These are phyloP conservation scores for Eunapius fragilis DNA, from an alignment of 37 sponge, comb jelly and placozoan species.

Conservation along the genomic window DNA sequence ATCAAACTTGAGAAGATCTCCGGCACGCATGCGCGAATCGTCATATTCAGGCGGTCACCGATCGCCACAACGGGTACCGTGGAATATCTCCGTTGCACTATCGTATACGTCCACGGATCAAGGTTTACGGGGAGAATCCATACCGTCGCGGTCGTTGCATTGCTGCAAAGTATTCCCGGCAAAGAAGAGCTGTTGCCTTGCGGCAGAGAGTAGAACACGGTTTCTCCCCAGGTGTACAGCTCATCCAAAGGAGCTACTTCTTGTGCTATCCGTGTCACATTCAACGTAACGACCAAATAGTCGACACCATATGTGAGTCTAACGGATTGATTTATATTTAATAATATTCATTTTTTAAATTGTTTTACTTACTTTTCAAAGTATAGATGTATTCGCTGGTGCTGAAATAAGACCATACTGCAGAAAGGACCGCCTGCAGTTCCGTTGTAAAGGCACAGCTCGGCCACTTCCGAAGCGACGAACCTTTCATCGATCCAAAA, in stretches of 20 bases:
- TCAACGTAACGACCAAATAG: not conserved
- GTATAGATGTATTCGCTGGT: not conserved
- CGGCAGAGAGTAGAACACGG: not conserved
- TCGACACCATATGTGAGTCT: not conserved
- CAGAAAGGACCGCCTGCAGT: not conserved
- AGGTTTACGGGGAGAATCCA: not conserved
- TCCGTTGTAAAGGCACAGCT: not conserved
- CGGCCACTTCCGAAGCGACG: not conserved
- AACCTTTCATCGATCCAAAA: not conserved
- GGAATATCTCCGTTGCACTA: not conserved
- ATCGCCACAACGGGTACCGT: not conserved
- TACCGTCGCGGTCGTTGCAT: not conserved
- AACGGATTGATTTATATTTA: not conserved
- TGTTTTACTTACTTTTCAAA: not conserved
- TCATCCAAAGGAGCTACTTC: not conserved
- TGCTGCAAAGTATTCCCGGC: not conserved
- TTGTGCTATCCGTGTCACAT: not conserved
- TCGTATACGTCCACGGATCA: not conserved
- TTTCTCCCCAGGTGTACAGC: not conserved
- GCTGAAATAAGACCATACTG: not conserved
- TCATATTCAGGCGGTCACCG: not conserved
- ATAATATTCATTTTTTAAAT: not conserved
- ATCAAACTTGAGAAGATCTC: not conserved
- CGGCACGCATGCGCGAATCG: not conserved
- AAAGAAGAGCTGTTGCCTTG: not conserved